Conservation (phyloP, 2,888 invertebrate genomes). For the Trichogramma evanescens region DNA sequence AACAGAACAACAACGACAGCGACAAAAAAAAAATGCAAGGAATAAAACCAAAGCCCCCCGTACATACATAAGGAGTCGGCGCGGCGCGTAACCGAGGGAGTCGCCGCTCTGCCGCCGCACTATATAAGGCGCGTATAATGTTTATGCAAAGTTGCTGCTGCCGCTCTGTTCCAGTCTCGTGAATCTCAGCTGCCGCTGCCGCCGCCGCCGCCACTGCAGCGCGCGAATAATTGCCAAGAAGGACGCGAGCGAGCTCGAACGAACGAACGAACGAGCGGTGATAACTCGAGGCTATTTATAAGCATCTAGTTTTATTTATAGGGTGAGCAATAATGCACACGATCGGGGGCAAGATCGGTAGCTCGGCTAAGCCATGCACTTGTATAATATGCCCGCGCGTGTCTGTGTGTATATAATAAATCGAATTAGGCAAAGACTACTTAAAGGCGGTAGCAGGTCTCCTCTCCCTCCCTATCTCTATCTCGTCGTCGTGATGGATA, state of each 20-base stretch:
- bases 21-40: neutral
- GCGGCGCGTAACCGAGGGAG: conserved; percentile 27
- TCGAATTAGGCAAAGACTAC: conserved; percentile 4
- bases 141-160: conserved; percentile 26
- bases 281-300: conserved; percentile 26
- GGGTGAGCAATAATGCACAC: neutral
- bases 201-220: too few species aligned
- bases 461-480: too few species aligned
- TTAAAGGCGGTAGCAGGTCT: too few species aligned
- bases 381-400: neutral
- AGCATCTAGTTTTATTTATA: conserved; percentile 18
- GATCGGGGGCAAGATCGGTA: neutral
- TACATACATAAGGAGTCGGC: conserved; percentile 2
- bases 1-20: neutral
- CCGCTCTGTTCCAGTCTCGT: conserved; percentile 27
- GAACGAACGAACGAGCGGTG: conserved; percentile 11
- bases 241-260: too few species aligned
- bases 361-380: neutral
- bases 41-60: neutral
- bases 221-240: too few species aligned
- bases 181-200: conserved; percentile 6
- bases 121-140: conserved; percentile 19
- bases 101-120: conserved; percentile 12
- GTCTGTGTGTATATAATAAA: conserved; percentile 11
- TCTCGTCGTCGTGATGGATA: too few species aligned